Evolutionary conservation across 2,113 vertebrate species (phyloP).

Genomic region (Epinephelus moara): DNA sequence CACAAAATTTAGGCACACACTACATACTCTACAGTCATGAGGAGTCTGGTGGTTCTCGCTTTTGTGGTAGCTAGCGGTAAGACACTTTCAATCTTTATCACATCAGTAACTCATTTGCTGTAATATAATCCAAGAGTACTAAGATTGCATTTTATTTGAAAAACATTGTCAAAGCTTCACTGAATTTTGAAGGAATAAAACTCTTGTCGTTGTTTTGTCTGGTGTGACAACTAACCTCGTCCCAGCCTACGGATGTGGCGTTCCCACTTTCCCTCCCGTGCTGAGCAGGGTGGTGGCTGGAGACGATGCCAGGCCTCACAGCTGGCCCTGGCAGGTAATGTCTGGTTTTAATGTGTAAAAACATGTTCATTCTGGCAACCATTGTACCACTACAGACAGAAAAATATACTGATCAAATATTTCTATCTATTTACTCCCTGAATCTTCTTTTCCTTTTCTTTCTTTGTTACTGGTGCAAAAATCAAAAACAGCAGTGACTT

Average conservation of each 20-base stretch:
- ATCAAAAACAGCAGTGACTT: too few relatives aligned
- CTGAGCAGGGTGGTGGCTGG: conserved; percentile 80
- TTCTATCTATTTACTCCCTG: too few relatives aligned
- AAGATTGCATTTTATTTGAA: neutral
- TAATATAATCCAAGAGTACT: neutral
- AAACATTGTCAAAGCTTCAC: too few relatives aligned
- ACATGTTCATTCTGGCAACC: neutral
- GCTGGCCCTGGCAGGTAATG: conserved; percentile 86
- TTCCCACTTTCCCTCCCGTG: conserved; percentile 73
- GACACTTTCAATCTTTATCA: conserved; percentile 21
- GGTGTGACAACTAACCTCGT: neutral
- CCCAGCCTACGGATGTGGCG: conserved; percentile 79
- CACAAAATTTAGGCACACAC: neutral
- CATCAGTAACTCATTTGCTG: neutral
- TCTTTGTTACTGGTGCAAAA: too few relatives aligned
- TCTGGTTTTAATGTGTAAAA: neutral
- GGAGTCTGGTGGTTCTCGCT: conserved; percentile 74
- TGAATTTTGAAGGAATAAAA: neutral
- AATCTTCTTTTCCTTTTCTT: too few relatives aligned
- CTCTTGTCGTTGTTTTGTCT: neutral
- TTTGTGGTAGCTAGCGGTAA: conserved; percentile 75
- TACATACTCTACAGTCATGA: conserved; percentile 60
- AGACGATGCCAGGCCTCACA: conserved; percentile 77
- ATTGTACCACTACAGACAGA: neutral
- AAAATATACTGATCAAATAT: too few relatives aligned